Base-by-base conservation (phyloP, 2,888 invertebrate species). In the Drosophila hamatofila region DNA sequence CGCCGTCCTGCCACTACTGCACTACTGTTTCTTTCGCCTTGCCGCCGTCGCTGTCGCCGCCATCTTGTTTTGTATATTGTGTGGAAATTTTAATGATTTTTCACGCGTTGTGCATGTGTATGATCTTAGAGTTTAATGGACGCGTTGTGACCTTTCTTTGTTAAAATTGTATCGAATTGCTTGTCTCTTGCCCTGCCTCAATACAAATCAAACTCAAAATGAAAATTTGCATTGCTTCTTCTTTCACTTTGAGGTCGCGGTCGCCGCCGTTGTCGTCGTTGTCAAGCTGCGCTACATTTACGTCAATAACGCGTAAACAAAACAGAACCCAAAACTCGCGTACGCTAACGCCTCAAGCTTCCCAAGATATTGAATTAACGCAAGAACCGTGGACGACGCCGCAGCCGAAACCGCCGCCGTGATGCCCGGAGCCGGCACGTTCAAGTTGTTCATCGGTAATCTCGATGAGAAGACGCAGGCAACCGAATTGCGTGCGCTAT, bases 381-480 rank as follows among this genome's bases (percentile, higher is more conserved):
- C 49, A 75, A 78, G 72, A 88, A 84, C 87, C 84, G 84, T 85
- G 84, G 84, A 85, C 69, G 84, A 87, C 81, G 78, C 81, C 90
- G 84, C 75, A 78, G 83, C 76, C 70, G 88, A 83, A 61, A 68
- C 74, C 84, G 90, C 62, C 89, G 90, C 88, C 88, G 88, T 83
- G 78, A 97, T 97, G 97, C 97, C 97, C 95, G 97, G 96, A 95
- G 96, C 97, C 94, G 97, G 97, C 94, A 97, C 97, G 92, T 97
- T 97, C 95, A 98, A 98, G 95, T 97, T 99, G 93, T 99, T 99
- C 95, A 97, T 99, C 95, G 99, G 99, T 93, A 98, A 98, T 94
- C 95, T 98, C 91, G 96, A 97, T 94, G 98, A 98, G 94, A 97
- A 97, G 94, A 97, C 98, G 75, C 96, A 96, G 90, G 96, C 96